A percentile compares a stretch with the other conserved stretches of the same genome.
phyloP scores from a whole-genome alignment of 1,140 invertebrate species.

The Ceratosolen fusciceps region DNA sequence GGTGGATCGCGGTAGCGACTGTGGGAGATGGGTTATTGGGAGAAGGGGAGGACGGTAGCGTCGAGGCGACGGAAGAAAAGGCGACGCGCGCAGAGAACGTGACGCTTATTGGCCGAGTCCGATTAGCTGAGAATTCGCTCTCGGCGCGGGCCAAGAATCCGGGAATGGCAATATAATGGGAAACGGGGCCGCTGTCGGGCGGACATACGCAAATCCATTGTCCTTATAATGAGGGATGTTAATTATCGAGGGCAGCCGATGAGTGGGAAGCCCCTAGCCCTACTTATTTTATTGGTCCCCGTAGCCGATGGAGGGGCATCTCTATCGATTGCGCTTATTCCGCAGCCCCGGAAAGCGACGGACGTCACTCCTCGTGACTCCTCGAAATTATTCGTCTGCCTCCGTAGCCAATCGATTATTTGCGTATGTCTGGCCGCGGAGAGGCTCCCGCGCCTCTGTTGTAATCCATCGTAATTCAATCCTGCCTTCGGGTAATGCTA shows the following conservation, averaged over 20 bases:
- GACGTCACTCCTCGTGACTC: background rate
- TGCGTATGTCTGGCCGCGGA: background rate
- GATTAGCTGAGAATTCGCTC: slow-evolving; percentile 33
- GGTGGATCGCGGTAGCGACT: no score
- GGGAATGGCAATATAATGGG: background rate
- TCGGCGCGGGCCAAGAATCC: background rate
- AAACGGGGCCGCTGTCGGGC: background rate
- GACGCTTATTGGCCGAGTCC: slow-evolving; percentile 44
- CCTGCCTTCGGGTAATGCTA: background rate
- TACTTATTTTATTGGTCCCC: background rate
- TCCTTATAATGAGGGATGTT: slow-evolving; percentile 9
- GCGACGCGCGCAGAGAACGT: background rate
- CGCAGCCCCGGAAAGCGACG: no score
- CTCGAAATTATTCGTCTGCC: background rate
- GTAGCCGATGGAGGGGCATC: background rate
- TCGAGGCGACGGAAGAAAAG: background rate
- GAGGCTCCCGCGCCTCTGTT: background rate
- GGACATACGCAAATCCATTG: background rate
- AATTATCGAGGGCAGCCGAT: background rate
- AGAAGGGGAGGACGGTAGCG: slow-evolving; percentile 8
- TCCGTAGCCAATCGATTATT: background rate
- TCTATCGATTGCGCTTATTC: background rate
- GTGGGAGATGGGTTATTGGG: no score
- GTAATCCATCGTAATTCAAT: background rate
- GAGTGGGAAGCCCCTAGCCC: no score